Evolutionary conservation across 1,140 invertebrate species (phyloP), one percentile per base, ranked within the genome.

Genomic region (Sarcophaga peregrina): DNA sequence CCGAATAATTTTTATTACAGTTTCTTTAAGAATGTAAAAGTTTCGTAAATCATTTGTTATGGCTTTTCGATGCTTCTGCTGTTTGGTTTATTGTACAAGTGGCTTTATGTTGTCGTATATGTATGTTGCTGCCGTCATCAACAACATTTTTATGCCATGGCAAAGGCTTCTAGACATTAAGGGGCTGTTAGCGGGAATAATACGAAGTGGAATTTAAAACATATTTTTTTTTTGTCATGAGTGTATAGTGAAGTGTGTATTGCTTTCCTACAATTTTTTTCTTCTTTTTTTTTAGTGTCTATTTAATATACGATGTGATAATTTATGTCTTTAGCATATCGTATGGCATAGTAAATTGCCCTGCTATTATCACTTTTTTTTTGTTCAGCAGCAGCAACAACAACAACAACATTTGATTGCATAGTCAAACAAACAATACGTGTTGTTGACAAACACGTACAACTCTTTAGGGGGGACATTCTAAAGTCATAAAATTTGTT

Each of bases 281-380:
- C 4, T 37, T 4, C 4, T 37, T 37, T 2, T 13, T 58, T 58
- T 58, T 58, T 68, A 50, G 74, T 76, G 74, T 76, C 48, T 76
- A 48, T 76, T 76, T 76, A 76, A 76, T 76, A 46, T 76, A 76
- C 74, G 47, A 76, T 76, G 74, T 76, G 74, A 76, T 76, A 76
- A 76, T 76, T 76, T 76, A 76, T 76, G 74, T 76, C 74, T 76
- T 76, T 76, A 76, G 47, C 48, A 25, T 48, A 76, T 7, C 74
- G 74, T 76, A 76, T 47, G n/a, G 45, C 74, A 48, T 46, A 47
- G n/a, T 47, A 76, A 76, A 76, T 76, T 47, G 74, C 74, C 46
- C 9, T 37, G 15, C 46, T 46, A 76, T 76, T 76, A 48, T 76
- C 46, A 48, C 11, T 48, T 76, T 76, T 47, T 48, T 45, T 46